Conservation (phyloP, 2,797 vertebrate species). For the Sebastolobus alascanus region DNA sequence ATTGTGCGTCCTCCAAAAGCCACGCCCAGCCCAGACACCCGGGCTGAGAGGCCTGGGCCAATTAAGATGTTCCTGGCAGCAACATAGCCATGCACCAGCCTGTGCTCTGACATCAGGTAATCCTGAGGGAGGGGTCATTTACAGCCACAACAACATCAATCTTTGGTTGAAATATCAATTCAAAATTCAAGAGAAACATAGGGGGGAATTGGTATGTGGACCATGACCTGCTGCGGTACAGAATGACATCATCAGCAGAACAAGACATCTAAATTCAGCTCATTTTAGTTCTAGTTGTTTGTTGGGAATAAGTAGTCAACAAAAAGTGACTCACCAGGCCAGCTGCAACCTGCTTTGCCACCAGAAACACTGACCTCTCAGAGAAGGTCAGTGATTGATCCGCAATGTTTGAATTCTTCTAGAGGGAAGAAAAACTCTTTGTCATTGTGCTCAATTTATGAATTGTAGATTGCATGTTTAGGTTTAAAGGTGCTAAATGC, state of each 20-base stretch:
- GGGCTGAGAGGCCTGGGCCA: slow-evolving; percentile 73
- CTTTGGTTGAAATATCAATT: slow-evolving; percentile 2
- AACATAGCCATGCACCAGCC: slow-evolving; percentile 80
- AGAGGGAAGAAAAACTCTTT: neutral
- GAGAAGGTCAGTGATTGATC: slow-evolving; percentile 63
- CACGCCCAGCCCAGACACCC: slow-evolving; percentile 78
- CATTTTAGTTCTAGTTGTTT: neutral
- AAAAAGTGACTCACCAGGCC: slow-evolving; percentile 76
- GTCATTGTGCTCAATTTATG: neutral
- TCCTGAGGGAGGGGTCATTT: slow-evolving; percentile 70
- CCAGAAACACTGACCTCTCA: slow-evolving; percentile 77
- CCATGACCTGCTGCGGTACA: neutral
- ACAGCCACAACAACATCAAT: slow-evolving; percentile 10
- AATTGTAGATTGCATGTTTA: neutral
- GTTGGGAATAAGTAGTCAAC: neutral
- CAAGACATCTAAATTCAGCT: neutral
- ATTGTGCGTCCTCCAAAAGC: slow-evolving; percentile 72
- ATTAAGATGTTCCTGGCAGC: slow-evolving; percentile 83
- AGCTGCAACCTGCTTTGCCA: slow-evolving; percentile 80
- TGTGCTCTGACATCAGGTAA: slow-evolving; percentile 81
- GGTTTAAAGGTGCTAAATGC: neutral
- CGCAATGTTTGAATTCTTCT: slow-evolving; percentile 37
- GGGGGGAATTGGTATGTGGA: neutral
- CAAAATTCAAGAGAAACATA: slow-evolving; percentile 4
- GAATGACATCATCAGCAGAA: too few relatives aligned